phyloP scores from a whole-genome alignment of 1,140 invertebrate species.

The Leptestheria dahalacensis region DNA sequence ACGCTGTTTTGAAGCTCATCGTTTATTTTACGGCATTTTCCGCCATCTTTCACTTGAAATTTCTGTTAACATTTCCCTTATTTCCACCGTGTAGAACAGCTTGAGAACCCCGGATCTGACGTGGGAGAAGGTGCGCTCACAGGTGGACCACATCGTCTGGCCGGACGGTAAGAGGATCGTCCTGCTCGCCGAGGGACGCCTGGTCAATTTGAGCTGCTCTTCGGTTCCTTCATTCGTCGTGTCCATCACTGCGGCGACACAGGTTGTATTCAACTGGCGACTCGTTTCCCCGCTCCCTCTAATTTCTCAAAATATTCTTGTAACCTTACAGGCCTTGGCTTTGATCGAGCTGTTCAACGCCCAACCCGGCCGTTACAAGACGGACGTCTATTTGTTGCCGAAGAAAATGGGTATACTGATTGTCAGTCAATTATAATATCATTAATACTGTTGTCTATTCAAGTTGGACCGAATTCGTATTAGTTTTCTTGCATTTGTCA shows the following conservation, averaged over 20 bases:
- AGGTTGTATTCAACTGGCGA: too few species aligned
- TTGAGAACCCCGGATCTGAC: slow-evolving; percentile 81
- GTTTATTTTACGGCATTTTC: slow-evolving; percentile 15
- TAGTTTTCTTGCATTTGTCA: too few species aligned
- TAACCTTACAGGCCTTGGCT: slow-evolving; percentile 68
- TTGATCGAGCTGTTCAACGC: slow-evolving; percentile 94
- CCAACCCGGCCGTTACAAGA: slow-evolving; percentile 82
- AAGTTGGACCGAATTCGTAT: too few species aligned
- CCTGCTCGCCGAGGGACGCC: slow-evolving; percentile 80
- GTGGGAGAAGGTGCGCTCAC: slow-evolving; percentile 93
- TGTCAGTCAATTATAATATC: too few species aligned
- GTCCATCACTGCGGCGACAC: slow-evolving; percentile 85
- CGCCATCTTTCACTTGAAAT: slow-evolving; percentile 21
- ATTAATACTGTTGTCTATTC: neutral
- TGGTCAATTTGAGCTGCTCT: slow-evolving; percentile 92
- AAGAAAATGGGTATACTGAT: slow-evolving; percentile 99
- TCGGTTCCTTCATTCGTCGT: slow-evolving; percentile 95
- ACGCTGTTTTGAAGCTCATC: slow-evolving; percentile 8
- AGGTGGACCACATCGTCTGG: slow-evolving; percentile 96
- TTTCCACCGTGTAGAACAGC: slow-evolving; percentile 78
- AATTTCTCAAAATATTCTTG: too few species aligned
- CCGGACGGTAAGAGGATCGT: slow-evolving; percentile 83
- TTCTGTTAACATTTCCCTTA: too few species aligned
- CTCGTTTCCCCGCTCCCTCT: too few species aligned
- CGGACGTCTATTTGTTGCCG: slow-evolving; percentile 89